Base-by-base conservation (phyloP, 2,888 invertebrate genomes). In the Synergus gifuensis region DNA sequence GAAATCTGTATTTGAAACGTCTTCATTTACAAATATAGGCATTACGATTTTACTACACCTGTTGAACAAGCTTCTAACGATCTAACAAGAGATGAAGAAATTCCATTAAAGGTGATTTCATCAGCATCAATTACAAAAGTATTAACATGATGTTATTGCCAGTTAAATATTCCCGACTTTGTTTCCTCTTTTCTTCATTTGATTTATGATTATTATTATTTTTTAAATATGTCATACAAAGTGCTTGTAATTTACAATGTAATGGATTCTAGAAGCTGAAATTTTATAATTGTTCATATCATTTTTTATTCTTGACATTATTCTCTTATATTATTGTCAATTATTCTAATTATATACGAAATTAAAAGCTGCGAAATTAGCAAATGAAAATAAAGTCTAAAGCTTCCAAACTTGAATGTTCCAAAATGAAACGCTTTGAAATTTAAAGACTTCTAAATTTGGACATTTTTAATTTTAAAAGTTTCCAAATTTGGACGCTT, bases 81-180 rank as follows among this genome's bases (percentile, higher is more conserved):
- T 54, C n/a, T n/a, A 54, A n/a, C 54, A 66, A 66, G 18, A 69
- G 46, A 46, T 69, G 67, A 69, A 69, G 67, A 69, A 69, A 69
- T 49, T 49, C 28, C 28, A 46, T 67, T 18, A 22, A 22, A 22
- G 46, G 16, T 46, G 28, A 69, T 69, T 69, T 69, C 67, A 69
- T 69, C 46, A 69, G 28, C 46, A 28, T 44, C 12, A 28, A 69
- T 44, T 69, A 28, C 46, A 69, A 22, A 46, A 69, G 46, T 69
- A 49, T 28, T 69, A 18, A 69, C 18, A 46, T 49, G 7, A 69
- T 44, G 46, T 67, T 67, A 67, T 46, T 69, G 46, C 22, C 42
- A 69, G 46, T 44, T 46, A 44, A 46, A n/a, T n/a, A 18, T 66
- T 66, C 54, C 54, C 54, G n/a, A n/a, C n/a, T 54, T 54, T 54